phyloP scores from a whole-genome alignment of 2,888 invertebrate genomes.

The Cheilosia scutellata region DNA sequence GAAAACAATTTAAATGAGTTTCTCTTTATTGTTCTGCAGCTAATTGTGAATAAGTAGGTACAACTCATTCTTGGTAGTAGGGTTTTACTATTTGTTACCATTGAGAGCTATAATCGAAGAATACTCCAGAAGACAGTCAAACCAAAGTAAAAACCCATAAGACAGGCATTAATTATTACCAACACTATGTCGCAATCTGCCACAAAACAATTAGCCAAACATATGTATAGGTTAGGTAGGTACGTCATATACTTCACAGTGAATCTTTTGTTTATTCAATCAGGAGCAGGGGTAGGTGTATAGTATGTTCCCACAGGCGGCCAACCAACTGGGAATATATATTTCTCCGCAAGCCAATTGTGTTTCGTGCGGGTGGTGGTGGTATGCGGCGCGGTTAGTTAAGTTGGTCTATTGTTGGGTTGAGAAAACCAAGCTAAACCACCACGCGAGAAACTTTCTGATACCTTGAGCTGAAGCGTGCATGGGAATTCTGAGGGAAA shows the following conservation, averaged over 20 bases:
- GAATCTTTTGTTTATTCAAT: conserved; percentile 36
- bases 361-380: conserved; percentile 31
- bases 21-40: neutral
- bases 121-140: neutral
- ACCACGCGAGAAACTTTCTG: conserved; percentile 61
- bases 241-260: neutral
- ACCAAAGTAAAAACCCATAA: conserved; percentile 32
- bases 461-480: conserved; percentile 61
- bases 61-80: neutral
- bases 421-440: conserved; percentile 55
- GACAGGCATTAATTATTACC: conserved; percentile 65
- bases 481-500: conserved; percentile 57
- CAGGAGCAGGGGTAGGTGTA: neutral
- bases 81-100: conserved; percentile 10
- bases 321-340: conserved; percentile 53
- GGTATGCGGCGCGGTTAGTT: conserved; percentile 37
- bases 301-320: conserved; percentile 55
- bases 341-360: conserved; percentile 54
- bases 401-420: conserved; percentile 62
- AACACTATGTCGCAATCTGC: conserved; percentile 60
- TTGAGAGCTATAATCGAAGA: neutral
- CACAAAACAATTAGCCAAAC: conserved; percentile 70
- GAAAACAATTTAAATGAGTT: conserved; percentile 20
- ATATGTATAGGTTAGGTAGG: neutral
- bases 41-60: neutral